Conservation (phyloP, 1,140 invertebrate species). For the Drosophila elegans region DNA sequence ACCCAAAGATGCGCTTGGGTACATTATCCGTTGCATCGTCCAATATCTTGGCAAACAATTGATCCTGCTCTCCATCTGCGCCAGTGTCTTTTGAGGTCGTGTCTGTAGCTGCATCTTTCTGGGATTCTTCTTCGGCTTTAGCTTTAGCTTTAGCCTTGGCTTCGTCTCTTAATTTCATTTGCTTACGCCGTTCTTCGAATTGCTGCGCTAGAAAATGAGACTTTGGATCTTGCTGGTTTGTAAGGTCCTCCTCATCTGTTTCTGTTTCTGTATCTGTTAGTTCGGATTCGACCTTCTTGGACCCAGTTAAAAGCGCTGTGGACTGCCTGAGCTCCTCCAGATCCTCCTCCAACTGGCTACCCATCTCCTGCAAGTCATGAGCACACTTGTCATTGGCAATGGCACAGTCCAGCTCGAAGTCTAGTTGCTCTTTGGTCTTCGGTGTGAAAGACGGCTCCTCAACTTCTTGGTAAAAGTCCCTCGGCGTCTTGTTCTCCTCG, state of each 20-base stretch:
- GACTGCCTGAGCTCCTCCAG: constrained; percentile 37
- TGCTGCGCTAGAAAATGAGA: constrained; percentile 13
- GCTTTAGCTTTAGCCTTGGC: not conserved
- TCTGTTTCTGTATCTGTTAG: constrained; percentile 16
- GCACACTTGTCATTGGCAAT: constrained; percentile 54
- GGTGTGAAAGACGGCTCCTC: not conserved
- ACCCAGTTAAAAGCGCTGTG: not conserved
- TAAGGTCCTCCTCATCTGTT: constrained; percentile 27
- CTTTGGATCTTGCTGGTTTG: constrained; percentile 1
- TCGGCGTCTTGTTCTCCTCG: not conserved
- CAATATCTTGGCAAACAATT: constrained; percentile 54
- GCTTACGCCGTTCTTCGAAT: constrained; percentile 19
- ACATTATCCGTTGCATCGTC: constrained; percentile 59
- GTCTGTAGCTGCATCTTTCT: too few relatives aligned
- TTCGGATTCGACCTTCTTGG: not conserved
- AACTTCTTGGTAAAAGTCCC: not conserved
- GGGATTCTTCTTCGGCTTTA: not conserved
- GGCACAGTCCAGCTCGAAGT: constrained; percentile 45
- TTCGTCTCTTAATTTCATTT: not conserved
- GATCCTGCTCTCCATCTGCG: constrained; percentile 18
- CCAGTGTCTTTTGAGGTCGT: not conserved
- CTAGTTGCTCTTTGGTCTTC: constrained; percentile 34
- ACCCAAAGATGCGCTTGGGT: constrained; percentile 59
- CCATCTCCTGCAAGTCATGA: constrained; percentile 59
- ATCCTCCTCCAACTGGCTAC: constrained; percentile 54